Evolutionary conservation across 2,797 vertebrate genomes (phyloP).

Genomic region (Tamandua tetradactyla): DNA sequence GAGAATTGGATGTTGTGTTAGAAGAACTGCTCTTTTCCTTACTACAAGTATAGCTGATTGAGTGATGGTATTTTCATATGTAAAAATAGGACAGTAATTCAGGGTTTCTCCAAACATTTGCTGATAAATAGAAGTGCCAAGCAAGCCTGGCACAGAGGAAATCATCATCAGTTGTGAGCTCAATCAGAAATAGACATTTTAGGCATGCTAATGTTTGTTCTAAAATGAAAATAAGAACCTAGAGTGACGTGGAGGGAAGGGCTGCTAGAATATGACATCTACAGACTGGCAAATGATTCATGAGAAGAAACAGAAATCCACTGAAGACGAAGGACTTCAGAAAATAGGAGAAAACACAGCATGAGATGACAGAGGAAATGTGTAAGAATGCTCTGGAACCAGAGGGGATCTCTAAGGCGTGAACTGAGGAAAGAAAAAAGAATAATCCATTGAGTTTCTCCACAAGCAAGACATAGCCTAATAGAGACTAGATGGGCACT

Average conservation of each 20-base stretch:
- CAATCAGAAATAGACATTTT: slow-evolving; percentile 20
- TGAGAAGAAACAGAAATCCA: not conserved
- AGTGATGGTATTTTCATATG: not conserved
- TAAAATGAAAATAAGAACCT: slow-evolving; percentile 33
- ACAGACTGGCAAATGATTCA: not conserved
- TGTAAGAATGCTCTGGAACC: not conserved
- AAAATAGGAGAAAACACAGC: not conserved
- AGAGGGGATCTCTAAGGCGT: not conserved
- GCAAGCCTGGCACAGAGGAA: not conserved
- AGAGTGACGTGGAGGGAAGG: not conserved
- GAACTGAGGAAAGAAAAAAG: slow-evolving; percentile 15
- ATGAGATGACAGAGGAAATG: not conserved
- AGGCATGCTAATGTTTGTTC: not conserved
- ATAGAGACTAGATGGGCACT: no score
- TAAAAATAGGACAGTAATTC: not conserved
- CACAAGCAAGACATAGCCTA: not conserved
- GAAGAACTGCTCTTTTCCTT: not conserved
- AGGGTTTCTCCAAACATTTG: not conserved
- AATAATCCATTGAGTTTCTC: slow-evolving; percentile 1
- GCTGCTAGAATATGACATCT: not conserved
- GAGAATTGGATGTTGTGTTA: not conserved
- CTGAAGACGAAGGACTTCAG: not conserved
- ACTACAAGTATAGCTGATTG: not conserved
- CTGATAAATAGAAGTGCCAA: not conserved
- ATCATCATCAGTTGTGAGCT: not conserved